phyloP scores from a whole-genome alignment of 2,888 invertebrate genomes.

The Cinara cedri region DNA sequence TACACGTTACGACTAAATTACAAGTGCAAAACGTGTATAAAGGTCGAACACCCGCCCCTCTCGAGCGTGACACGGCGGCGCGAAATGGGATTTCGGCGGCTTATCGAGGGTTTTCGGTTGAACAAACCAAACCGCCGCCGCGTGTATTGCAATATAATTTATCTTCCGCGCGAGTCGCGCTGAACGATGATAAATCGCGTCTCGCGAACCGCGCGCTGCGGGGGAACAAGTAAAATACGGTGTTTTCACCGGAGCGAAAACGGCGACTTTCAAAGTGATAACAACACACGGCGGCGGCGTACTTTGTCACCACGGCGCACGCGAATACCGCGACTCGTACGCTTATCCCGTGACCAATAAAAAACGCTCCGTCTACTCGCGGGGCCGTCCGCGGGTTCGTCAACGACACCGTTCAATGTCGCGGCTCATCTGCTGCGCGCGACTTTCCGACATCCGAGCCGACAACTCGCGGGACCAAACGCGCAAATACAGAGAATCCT shows the following conservation, averaged over 20 bases:
- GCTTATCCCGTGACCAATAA: too few relatives aligned
- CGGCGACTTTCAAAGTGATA: too few relatives aligned
- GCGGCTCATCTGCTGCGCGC: too few relatives aligned
- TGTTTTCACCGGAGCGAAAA: slow-evolving; percentile 29
- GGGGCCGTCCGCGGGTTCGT: too few relatives aligned
- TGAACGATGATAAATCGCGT: slow-evolving; percentile 45
- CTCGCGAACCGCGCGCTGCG: neutral
- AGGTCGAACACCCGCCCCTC: slow-evolving; percentile 1
- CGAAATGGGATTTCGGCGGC: slow-evolving; percentile 51
- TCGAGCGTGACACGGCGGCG: neutral
- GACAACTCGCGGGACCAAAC: too few relatives aligned
- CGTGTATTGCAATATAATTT: slow-evolving; percentile 37
- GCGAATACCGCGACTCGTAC: too few relatives aligned
- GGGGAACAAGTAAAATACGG: slow-evolving; percentile 44
- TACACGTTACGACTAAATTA: neutral
- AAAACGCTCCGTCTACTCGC: too few relatives aligned
- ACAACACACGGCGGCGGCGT: neutral
- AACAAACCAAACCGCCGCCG: slow-evolving; percentile 32
- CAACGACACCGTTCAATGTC: too few relatives aligned
- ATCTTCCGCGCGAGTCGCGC: slow-evolving; percentile 31
- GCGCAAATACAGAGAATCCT: too few relatives aligned
- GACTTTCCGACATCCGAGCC: too few relatives aligned
- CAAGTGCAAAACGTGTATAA: slow-evolving; percentile 27
- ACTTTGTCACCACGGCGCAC: too few relatives aligned
- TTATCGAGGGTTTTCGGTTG: slow-evolving; percentile 56